phyloP scores from a whole-genome alignment of 2,113 vertebrate genomes.

The Vulpes lagopus region DNA sequence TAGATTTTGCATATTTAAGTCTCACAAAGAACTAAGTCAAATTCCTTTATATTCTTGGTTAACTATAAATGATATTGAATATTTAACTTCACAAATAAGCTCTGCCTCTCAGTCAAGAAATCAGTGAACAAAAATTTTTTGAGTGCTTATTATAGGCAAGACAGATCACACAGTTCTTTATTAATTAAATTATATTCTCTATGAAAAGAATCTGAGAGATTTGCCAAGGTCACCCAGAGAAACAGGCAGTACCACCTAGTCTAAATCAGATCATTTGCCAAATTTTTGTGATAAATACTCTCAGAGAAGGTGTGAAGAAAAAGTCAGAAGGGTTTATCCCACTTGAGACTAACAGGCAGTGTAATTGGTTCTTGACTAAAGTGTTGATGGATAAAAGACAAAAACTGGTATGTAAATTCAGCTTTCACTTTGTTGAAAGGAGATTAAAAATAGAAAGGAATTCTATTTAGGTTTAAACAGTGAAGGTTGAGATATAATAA shows the following conservation, averaged over 20 bases:
- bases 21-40: not conserved
- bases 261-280: constrained; percentile 50
- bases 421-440: constrained; percentile 46
- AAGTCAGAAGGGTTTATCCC: constrained; percentile 21
- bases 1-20: not conserved
- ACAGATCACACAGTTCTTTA: not conserved
- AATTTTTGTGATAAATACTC: constrained; percentile 51
- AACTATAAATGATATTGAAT: not conserved
- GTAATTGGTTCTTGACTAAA: not conserved
- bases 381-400: constrained; percentile 68
- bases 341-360: constrained; percentile 53
- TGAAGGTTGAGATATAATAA: constrained; percentile 58
- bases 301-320: constrained; percentile 52
- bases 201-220: constrained; percentile 41
- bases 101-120: not conserved
- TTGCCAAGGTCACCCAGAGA: constrained; percentile 44
- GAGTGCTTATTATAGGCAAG: not conserved
- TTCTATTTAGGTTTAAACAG: constrained; percentile 42
- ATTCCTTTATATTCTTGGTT: constrained; percentile 5
- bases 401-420: constrained; percentile 55
- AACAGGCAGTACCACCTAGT: not conserved
- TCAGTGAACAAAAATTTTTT: not conserved
- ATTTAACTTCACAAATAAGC: constrained; percentile 11
- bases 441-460: constrained; percentile 77
- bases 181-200: constrained; percentile 5